Percentiles rank a stretch among this genome's conserved stretches.
Evolutionary conservation across 2,797 vertebrate species (phyloP).

Genomic region (Cephalopachus bancanus): DNA sequence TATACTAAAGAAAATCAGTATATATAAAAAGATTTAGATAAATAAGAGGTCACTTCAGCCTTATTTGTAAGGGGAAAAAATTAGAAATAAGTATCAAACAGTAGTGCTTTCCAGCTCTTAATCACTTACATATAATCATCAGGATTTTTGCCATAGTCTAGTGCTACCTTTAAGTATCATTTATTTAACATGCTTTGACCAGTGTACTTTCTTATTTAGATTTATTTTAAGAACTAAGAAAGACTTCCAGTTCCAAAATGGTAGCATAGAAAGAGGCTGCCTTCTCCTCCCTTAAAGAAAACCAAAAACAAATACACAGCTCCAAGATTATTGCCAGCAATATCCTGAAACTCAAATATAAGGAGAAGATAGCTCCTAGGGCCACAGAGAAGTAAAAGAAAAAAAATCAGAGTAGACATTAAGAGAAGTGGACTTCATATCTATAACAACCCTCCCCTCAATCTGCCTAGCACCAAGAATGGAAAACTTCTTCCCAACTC

Average conservation of each 20-base stretch:
- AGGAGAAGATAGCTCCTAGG: background rate
- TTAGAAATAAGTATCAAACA: conserved; percentile 24
- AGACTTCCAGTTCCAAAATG: background rate
- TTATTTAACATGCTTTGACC: conserved; percentile 20
- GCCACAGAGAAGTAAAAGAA: background rate
- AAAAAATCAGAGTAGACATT: background rate
- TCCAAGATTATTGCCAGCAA: background rate
- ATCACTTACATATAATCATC: background rate
- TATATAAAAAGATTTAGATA: conserved; percentile 41
- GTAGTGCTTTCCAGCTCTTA: background rate
- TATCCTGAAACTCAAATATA: background rate
- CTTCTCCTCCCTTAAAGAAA: background rate
- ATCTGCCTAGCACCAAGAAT: background rate
- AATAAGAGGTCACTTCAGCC: background rate
- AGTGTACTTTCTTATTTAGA: background rate
- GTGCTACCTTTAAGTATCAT: background rate
- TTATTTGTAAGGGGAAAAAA: background rate
- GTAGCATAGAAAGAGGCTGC: background rate
- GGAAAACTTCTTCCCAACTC: background rate
- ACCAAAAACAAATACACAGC: background rate
- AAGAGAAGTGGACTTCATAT: background rate
- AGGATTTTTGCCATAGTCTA: background rate
- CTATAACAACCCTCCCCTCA: background rate
- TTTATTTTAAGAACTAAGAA: conserved; percentile 43
- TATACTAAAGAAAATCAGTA: conserved; percentile 28